These are phyloP conservation scores for Lochmaea crataegi DNA, from an alignment of 2,888 invertebrate species.

Conservation along the genomic window DNA sequence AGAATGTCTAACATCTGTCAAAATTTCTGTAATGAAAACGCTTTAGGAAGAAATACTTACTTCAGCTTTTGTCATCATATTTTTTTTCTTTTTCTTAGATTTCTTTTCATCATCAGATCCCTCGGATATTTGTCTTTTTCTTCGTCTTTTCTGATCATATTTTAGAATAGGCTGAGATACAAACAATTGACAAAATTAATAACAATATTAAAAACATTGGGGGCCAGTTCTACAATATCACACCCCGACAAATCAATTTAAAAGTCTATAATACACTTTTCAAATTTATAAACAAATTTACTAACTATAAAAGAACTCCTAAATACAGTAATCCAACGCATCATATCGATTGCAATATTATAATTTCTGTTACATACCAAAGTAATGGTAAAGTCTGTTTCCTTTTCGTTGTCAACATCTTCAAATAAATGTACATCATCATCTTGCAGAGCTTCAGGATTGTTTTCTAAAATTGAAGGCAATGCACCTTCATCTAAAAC, in stretches of 20 bases:
- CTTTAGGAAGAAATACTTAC: conserved; percentile 19
- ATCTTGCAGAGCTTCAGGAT: background rate
- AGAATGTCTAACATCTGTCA: too few species aligned
- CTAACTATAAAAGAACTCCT: background rate
- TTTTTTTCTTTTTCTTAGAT: conserved; percentile 39
- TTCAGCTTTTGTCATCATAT: conserved; percentile 43
- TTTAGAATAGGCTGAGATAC: conserved; percentile 28
- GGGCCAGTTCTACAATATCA: too few species aligned
- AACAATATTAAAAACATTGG: background rate
- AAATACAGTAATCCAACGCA: background rate
- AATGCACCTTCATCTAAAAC: background rate
- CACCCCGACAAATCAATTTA: too few species aligned
- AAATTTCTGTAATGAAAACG: too few species aligned
- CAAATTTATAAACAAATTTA: background rate
- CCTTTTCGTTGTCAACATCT: conserved; percentile 26
- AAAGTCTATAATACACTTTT: too few species aligned
- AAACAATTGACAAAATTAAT: background rate
- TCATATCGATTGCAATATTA: background rate
- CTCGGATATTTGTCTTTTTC: conserved; percentile 23
- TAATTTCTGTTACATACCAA: conserved; percentile 26
- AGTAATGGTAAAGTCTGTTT: conserved; percentile 24
- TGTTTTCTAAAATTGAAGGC: conserved; percentile 18
- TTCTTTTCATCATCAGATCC: conserved; percentile 24
- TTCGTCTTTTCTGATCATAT: conserved; percentile 29
- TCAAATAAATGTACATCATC: conserved; percentile 34